Evolutionary conservation across 2,113 vertebrate species (phyloP).

Genomic region (Chaetorhynchus papuensis): DNA sequence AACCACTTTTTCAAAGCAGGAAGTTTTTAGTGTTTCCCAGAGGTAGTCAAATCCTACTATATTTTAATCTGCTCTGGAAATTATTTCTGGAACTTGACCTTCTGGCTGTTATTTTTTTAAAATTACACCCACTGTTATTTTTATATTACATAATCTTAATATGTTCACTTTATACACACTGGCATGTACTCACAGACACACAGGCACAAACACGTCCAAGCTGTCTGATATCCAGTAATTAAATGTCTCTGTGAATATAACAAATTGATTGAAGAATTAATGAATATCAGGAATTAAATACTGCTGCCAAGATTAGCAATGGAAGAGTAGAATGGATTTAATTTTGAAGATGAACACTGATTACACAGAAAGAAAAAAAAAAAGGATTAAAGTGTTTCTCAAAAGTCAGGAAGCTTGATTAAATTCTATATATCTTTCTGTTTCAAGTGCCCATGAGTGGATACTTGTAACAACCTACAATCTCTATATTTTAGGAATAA

Average conservation of each 20-base stretch:
- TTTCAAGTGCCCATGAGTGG: not conserved
- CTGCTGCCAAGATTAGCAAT: not conserved
- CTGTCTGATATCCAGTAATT: not conserved
- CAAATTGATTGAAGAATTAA: not conserved
- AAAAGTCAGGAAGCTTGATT: conserved; percentile 2
- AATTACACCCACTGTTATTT: not conserved
- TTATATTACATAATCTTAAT: not conserved
- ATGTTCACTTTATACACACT: not conserved
- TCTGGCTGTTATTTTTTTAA: not conserved
- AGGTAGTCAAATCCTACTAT: not conserved
- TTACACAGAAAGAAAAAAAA: not conserved
- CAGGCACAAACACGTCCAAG: rapidly evolving
- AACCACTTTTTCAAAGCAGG: not conserved
- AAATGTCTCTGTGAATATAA: not conserved
- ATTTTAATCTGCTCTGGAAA: not conserved
- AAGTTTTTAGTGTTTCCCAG: not conserved
- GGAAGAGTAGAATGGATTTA: not conserved
- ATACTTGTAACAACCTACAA: not conserved
- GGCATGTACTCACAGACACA: not conserved
- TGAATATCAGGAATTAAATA: not conserved
- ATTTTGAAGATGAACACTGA: not conserved
- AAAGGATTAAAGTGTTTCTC: not conserved
- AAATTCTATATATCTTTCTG: not conserved
- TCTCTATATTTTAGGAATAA: not conserved
- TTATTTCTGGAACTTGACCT: not conserved